Percentiles rank a stretch among this genome's conserved stretches.
Conservation (phyloP, 2,888 invertebrate species). For the Andrena chrysosceles region DNA sequence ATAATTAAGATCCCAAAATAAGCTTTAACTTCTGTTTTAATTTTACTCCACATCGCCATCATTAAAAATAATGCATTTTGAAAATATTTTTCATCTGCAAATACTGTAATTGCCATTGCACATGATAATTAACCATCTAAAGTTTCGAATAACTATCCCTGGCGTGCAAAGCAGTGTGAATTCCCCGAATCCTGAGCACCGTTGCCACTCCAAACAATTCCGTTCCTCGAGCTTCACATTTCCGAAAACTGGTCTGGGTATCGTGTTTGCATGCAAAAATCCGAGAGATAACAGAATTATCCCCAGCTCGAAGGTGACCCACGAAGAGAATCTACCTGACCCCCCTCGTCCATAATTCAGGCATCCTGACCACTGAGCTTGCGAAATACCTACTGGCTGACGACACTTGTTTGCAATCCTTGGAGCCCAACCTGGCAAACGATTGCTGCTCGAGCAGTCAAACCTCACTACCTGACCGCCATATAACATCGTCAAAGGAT, state of each 20-base stretch:
- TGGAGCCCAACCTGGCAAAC: constrained; percentile 32
- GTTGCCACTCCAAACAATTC: background rate
- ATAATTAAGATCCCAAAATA: too few relatives aligned
- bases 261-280: constrained; percentile 14
- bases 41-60: background rate
- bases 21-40: background rate
- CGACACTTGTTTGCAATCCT: constrained; percentile 51
- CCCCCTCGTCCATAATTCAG: constrained; percentile 33
- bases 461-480: constrained; percentile 43
- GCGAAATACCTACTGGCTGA: constrained; percentile 46
- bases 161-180: background rate
- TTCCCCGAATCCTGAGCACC: constrained; percentile 5
- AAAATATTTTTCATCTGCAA: background rate
- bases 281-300: constrained; percentile 41
- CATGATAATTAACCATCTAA: constrained; percentile 1
- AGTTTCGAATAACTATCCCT: constrained; percentile 7
- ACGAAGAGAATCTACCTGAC: constrained; percentile 27
- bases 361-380: background rate
- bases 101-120: background rate
- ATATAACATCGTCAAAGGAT: constrained; percentile 19
- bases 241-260: background rate
- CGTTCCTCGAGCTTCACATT: background rate
- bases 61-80: background rate
- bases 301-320: constrained; percentile 35
- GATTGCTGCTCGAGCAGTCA: constrained; percentile 27